Conservation (phyloP, 2,113 vertebrate species). For the Forbesichthys agassizii region DNA sequence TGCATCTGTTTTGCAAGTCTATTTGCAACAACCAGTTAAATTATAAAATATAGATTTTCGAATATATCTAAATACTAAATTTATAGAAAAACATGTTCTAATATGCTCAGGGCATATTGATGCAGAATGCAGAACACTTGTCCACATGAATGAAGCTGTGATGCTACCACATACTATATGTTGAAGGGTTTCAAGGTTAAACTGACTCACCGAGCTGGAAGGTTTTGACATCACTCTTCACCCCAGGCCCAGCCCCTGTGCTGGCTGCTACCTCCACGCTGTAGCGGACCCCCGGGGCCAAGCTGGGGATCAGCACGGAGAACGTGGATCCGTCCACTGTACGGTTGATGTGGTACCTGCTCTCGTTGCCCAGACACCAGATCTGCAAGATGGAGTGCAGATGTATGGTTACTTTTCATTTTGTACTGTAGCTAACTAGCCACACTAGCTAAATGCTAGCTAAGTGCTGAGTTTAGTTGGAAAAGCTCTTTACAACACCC, state of each 20-base stretch:
- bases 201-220: slow-evolving; percentile 90
- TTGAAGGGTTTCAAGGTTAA: neutral
- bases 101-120: too few species aligned
- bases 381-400: slow-evolving; percentile 75
- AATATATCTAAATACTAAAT: too few species aligned
- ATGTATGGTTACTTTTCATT: neutral
- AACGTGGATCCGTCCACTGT: slow-evolving; percentile 89
- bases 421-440: slow-evolving; percentile 22
- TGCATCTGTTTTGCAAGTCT: too few species aligned
- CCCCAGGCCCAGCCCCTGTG: slow-evolving; percentile 89
- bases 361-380: slow-evolving; percentile 98
- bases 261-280: slow-evolving; percentile 93
- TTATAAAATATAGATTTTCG: too few species aligned
- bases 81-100: too few species aligned
- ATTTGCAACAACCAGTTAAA: too few species aligned
- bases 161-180: neutral
- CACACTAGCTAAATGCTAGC: too few species aligned
- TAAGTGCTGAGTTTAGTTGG: too few species aligned
- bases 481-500: too few species aligned
- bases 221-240: slow-evolving; percentile 89
- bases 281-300: slow-evolving; percentile 90
- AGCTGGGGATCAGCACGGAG: slow-evolving; percentile 87
- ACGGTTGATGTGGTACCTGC: slow-evolving; percentile 93
- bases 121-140: too few species aligned
- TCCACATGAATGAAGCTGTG: too few species aligned